Base-by-base conservation (phyloP, 2,888 invertebrate species). In the Metalampra italica region DNA sequence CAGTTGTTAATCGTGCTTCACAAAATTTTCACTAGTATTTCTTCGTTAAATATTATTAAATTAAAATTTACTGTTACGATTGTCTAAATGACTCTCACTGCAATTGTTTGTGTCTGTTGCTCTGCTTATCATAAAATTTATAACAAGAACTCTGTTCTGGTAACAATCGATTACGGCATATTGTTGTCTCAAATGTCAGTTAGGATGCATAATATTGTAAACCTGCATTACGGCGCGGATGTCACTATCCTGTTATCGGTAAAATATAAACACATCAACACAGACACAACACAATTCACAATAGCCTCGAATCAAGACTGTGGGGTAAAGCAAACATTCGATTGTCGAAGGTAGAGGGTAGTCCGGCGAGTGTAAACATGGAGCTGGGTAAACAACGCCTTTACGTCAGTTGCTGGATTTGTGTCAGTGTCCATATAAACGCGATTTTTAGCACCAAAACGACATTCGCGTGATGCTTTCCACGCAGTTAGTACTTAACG, bases 271-370 rank as follows among this genome's bases (percentile, higher is more conserved):
- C 75, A 77, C 66, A 67, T 65, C 63, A 64, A 71, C 65, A 62
- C 57, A 59, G 64, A 64, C 57, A 82, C 83, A 83, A n/a, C n/a
- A 82, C 82, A 22, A 9, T n/a, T 30, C 15, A 45, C 49, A 50
- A 43, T 50, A 71, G 76, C 58, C 59, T 60, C 59, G 62, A 63
- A 64, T 64, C 71, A 66, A 73, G 68, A 64, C 60, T 62, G 8
- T 30, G 64, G 60, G 65, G 68, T 59, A 70, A 70, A 67, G 65
- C 72, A 83, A 84, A 85, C 82, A 83, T 71, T 68, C 76, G 64
- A 82, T 80, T 81, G 82, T 78, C 73, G 62, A 66, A 70, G 64
- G 57, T 56, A 50, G 42, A 47, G 54, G 58, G 49, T 50, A 47
- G 46, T 49, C 15, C 46, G 37, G 7, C 46, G 8, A 38, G 49